Conservation (phyloP, 2,888 invertebrate genomes). For the Ectemnius cavifrons region DNA sequence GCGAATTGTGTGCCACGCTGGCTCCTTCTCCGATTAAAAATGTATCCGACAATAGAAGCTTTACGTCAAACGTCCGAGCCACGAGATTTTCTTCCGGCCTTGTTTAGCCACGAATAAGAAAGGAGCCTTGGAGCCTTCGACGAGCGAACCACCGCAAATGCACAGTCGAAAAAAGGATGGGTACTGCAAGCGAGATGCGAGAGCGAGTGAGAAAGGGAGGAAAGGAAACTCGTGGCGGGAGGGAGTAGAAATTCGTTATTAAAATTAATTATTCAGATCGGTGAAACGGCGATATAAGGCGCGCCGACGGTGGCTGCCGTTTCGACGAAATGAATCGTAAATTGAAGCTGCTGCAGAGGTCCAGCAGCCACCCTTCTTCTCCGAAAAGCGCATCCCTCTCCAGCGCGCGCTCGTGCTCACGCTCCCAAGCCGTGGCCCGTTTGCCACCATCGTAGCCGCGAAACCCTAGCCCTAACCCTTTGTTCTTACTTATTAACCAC, state of each 20-base stretch:
- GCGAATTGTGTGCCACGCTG: slow-evolving; percentile 50
- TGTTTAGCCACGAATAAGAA: slow-evolving; percentile 2
- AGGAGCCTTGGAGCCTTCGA: slow-evolving; percentile 27
- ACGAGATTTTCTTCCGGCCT: slow-evolving; percentile 39
- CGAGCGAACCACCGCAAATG: slow-evolving; percentile 31
- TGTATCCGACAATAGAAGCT: slow-evolving; percentile 69
- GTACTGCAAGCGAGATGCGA: not conserved
- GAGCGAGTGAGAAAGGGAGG: slow-evolving; percentile 39
- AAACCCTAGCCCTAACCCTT: slow-evolving; percentile 66
- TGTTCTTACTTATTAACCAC: slow-evolving; percentile 71
- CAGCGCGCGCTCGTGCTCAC: slow-evolving; percentile 31
- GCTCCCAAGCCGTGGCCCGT: slow-evolving; percentile 13
- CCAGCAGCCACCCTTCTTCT: slow-evolving; percentile 46
- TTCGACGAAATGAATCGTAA: slow-evolving; percentile 76
- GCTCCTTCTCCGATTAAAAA: slow-evolving; percentile 66
- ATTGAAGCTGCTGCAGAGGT: slow-evolving; percentile 72
- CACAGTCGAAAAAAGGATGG: not conserved
- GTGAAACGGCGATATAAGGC: slow-evolving; percentile 76
- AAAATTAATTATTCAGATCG: slow-evolving; percentile 77
- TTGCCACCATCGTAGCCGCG: slow-evolving; percentile 40
- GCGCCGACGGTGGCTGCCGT: slow-evolving; percentile 71
- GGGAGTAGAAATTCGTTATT: slow-evolving; percentile 73
- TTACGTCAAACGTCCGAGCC: slow-evolving; percentile 71
- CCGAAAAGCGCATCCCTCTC: slow-evolving; percentile 59
- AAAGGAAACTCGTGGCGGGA: slow-evolving; percentile 30